phyloP scores from a whole-genome alignment of 2,888 invertebrate species.

The Nomada ruficornis region DNA sequence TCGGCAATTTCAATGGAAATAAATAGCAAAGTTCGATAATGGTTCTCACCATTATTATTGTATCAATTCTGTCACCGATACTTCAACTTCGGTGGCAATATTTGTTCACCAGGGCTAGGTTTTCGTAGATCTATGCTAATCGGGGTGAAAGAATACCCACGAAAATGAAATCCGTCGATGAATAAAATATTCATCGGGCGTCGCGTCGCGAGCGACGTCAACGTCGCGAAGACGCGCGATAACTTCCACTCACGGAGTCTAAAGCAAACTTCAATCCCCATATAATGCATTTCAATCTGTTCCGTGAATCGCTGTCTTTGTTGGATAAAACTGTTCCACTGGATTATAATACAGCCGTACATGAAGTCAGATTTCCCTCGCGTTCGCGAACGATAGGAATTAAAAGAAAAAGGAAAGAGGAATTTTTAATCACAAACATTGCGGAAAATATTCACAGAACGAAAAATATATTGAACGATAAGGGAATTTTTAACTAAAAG shows the following conservation, averaged over 20 bases:
- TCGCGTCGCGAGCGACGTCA: conserved; percentile 1
- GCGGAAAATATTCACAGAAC: too few species aligned
- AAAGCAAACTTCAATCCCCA: conserved; percentile 14
- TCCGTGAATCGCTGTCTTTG: background rate
- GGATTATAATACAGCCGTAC: background rate
- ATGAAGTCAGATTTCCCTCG: background rate
- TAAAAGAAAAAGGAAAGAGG: background rate
- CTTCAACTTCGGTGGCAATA: background rate
- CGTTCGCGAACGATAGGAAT: background rate
- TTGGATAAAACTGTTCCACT: background rate
- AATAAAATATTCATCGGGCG: conserved; percentile 27
- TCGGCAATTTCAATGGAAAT: too few species aligned
- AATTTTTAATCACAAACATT: too few species aligned
- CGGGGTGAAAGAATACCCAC: background rate
- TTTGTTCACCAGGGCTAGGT: background rate
- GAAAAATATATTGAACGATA: too few species aligned
- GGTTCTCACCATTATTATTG: too few species aligned
- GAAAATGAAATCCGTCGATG: background rate
- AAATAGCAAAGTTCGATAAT: too few species aligned
- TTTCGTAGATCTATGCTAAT: background rate
- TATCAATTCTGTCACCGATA: too few species aligned
- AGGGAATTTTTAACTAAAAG: too few species aligned
- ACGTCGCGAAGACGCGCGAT: background rate
- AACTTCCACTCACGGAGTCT: background rate
- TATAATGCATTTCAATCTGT: conserved; percentile 20